phyloP scores from a whole-genome alignment of 2,113 vertebrate species.

The Promerops cafer region DNA sequence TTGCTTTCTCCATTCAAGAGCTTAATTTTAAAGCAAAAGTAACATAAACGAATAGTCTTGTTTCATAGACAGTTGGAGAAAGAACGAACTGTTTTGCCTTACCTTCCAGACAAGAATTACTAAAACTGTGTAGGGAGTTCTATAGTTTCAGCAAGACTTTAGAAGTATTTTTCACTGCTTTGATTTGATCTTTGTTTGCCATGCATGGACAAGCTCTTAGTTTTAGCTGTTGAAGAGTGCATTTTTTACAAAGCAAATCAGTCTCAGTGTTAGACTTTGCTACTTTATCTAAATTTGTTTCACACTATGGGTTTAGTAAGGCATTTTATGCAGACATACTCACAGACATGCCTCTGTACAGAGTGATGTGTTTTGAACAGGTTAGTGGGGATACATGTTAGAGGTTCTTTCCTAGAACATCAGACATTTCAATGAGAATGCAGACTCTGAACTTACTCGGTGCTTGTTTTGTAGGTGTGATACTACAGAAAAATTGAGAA shows the following conservation, averaged over 20 bases:
- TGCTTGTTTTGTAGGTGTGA: conserved; percentile 86
- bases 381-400: background rate
- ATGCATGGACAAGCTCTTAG: background rate
- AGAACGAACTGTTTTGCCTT: background rate
- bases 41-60: background rate
- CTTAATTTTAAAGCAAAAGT: background rate
- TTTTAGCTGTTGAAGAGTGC: background rate
- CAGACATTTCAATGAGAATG: background rate
- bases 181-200: background rate
- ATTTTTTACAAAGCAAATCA: background rate
- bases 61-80: background rate
- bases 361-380: background rate
- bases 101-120: background rate
- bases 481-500: conserved; percentile 94
- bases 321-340: background rate
- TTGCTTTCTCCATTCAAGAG: background rate
- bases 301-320: background rate
- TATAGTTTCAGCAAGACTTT: background rate
- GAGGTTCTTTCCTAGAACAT: background rate
- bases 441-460: background rate
- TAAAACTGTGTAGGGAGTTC: background rate
- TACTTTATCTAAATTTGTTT: background rate
- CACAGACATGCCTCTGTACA: background rate
- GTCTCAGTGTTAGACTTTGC: background rate
- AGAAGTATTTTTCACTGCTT: background rate